phyloP scores from a whole-genome alignment of 2,113 vertebrate species.

The Leptodactylus fuscus region DNA sequence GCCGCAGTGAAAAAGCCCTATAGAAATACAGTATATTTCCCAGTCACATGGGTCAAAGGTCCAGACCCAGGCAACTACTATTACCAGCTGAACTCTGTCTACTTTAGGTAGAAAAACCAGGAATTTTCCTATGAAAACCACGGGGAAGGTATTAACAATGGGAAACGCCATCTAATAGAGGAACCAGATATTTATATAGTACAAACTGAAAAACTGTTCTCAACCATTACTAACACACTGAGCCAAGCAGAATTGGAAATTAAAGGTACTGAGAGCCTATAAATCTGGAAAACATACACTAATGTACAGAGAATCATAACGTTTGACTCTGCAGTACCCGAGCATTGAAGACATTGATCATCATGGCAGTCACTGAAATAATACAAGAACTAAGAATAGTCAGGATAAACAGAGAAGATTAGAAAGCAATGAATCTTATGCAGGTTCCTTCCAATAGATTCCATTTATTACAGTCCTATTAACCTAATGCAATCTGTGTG shows the following conservation, averaged over 20 bases:
- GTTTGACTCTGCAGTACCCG: conserved; percentile 6
- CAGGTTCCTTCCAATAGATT: background rate
- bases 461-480: background rate
- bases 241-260: background rate
- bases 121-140: too few species aligned
- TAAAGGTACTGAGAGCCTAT: background rate
- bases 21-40: too few species aligned
- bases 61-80: too few species aligned
- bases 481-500: background rate
- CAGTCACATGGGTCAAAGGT: too few species aligned
- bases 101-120: too few species aligned
- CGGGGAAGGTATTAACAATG: too few species aligned
- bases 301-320: background rate
- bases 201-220: background rate
- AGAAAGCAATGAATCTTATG: background rate
- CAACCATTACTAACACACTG: conserved; percentile 16
- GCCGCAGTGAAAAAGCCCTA: too few species aligned
- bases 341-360: background rate
- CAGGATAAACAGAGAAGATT: background rate
- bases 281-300: background rate
- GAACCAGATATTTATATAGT: too few species aligned
- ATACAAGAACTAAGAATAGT: background rate
- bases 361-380: background rate
- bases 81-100: too few species aligned
- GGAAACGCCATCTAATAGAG: too few species aligned